Evolutionary conservation across 2,888 invertebrate genomes (phyloP).

Genomic region (Acronicta psi): DNA sequence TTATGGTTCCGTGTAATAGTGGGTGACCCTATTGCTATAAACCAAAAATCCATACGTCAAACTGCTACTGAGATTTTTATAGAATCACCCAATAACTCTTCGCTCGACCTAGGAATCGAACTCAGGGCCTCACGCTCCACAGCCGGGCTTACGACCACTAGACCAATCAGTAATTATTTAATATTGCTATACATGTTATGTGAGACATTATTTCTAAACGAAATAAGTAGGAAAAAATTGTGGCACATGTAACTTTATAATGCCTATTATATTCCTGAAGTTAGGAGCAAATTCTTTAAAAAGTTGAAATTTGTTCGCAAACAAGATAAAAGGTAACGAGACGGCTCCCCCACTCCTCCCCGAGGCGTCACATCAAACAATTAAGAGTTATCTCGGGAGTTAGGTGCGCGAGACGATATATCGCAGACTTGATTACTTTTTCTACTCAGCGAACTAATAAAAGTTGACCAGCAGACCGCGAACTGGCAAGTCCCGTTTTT

Average conservation of each 20-base stretch:
- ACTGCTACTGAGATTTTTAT: too few species aligned
- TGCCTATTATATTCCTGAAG: slow-evolving; percentile 41
- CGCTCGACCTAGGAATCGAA: too few species aligned
- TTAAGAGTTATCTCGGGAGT: slow-evolving; percentile 78
- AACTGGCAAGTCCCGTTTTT: slow-evolving; percentile 73
- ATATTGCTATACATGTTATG: too few species aligned
- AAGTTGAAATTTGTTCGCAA: slow-evolving; percentile 65
- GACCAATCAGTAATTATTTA: too few species aligned
- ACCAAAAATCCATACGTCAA: too few species aligned
- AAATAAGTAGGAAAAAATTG: neutral
- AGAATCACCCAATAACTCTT: too few species aligned
- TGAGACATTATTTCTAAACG: neutral
- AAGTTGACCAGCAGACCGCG: slow-evolving; percentile 81
- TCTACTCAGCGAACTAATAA: slow-evolving; percentile 81
- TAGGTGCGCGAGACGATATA: slow-evolving; percentile 75
- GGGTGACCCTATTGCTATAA: too few species aligned
- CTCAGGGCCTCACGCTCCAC: too few species aligned
- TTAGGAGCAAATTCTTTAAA: slow-evolving; percentile 59
- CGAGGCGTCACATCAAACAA: slow-evolving; percentile 77
- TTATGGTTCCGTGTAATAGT: too few species aligned
- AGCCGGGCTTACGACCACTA: too few species aligned
- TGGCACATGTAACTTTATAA: slow-evolving; percentile 16
- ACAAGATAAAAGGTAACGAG: slow-evolving; percentile 63
- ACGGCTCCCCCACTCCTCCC: slow-evolving; percentile 54
- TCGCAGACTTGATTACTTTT: slow-evolving; percentile 83